A percentile compares a stretch with the other conserved stretches of the same genome.
These are phyloP conservation scores for Sparus aurata DNA, from an alignment of 2,797 vertebrate species.

Conservation along the genomic window DNA sequence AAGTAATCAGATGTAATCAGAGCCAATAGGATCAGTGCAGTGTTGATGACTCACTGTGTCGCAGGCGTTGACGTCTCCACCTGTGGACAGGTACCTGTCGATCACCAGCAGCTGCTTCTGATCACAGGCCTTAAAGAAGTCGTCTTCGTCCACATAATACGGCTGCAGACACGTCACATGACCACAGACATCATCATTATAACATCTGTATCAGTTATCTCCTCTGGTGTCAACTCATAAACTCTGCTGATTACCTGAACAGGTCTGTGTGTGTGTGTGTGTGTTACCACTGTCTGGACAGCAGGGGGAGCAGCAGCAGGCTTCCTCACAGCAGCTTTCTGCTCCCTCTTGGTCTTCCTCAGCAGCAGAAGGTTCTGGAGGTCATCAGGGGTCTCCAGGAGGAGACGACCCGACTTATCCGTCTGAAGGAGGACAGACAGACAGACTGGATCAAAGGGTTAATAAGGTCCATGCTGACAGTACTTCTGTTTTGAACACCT, in stretches of 20 bases:
- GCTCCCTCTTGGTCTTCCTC: conserved; percentile 87
- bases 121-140: conserved; percentile 89
- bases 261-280: not conserved
- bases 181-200: not conserved
- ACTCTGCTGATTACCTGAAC: not conserved
- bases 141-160: conserved; percentile 87
- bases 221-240: too few species aligned
- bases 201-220: not conserved
- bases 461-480: too few species aligned
- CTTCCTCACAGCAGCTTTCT: conserved; percentile 66
- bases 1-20: not conserved
- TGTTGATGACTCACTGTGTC: conserved; percentile 84
- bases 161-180: conserved; percentile 72
- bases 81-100: conserved; percentile 89
- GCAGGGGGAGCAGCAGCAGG: conserved; percentile 37
- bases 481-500: too few species aligned
- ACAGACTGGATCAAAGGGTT: too few species aligned
- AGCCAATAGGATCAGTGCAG: not conserved
- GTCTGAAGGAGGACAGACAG: conserved; percentile 67
- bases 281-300: conserved; percentile 78
- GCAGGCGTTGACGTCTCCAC: conserved; percentile 86
- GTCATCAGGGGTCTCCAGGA: conserved; percentile 89
- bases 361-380: conserved; percentile 89
- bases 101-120: conserved; percentile 89
- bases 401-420: conserved; percentile 84